These are phyloP conservation scores for Carollia perspicillata DNA, from an alignment of 2,113 vertebrate genomes.

Conservation along the genomic window DNA sequence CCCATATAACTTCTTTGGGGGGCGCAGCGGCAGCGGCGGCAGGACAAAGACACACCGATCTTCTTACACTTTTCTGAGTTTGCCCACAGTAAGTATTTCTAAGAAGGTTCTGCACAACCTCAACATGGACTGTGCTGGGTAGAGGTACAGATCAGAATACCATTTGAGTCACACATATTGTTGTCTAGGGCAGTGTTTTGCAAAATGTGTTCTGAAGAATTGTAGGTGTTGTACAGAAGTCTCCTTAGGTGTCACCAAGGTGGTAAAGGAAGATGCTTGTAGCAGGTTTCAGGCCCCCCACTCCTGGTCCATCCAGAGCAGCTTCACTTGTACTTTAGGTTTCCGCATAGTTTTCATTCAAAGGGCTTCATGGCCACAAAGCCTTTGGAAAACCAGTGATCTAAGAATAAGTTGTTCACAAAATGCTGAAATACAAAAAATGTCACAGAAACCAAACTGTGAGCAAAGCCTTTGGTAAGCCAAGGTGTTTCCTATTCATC, in stretches of 20 bases:
- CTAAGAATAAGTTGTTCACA: conserved; percentile 74
- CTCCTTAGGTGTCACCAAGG: conserved; percentile 57
- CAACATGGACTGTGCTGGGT: background rate
- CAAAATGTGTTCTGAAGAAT: conserved; percentile 56
- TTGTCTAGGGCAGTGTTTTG: conserved; percentile 60
- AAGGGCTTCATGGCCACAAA: conserved; percentile 65
- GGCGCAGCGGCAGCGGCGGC: background rate
- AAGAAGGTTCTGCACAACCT: conserved; percentile 33
- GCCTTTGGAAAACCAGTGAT: conserved; percentile 72
- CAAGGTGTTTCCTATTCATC: conserved; percentile 34
- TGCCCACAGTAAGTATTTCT: background rate
- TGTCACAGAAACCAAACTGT: conserved; percentile 71
- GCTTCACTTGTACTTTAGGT: conserved; percentile 60
- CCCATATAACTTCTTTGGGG: background rate
- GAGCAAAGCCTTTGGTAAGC: conserved; percentile 58
- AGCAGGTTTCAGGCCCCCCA: conserved; percentile 46
- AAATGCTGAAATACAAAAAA: conserved; percentile 79
- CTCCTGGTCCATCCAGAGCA: conserved; percentile 59
- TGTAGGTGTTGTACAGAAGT: conserved; percentile 50
- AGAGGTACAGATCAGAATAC: conserved; percentile 40
- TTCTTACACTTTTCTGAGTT: conserved; percentile 46
- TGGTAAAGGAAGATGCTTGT: conserved; percentile 45
- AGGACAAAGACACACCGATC: background rate
- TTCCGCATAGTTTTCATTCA: conserved; percentile 63
- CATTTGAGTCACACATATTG: conserved; percentile 28